These are phyloP conservation scores for Alsophila aescularia DNA, from an alignment of 2,888 invertebrate genomes.

Conservation along the genomic window DNA sequence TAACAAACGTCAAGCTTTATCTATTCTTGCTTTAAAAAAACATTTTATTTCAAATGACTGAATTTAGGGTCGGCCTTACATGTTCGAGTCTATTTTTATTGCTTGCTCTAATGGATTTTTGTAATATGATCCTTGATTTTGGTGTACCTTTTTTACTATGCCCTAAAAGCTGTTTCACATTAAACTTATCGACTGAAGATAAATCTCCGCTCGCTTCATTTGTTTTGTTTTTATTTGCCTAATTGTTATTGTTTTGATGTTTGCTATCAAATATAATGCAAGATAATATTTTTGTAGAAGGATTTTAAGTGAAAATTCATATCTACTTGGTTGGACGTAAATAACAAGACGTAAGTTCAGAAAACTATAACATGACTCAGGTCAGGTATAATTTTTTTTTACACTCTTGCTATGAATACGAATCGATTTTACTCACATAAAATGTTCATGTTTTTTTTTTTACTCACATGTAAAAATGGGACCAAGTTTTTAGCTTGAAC, in stretches of 20 bases:
- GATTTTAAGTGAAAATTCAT: background rate
- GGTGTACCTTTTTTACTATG: conserved; percentile 68
- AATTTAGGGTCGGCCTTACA: conserved; percentile 57
- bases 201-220: conserved; percentile 44
- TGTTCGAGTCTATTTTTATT: conserved; percentile 75
- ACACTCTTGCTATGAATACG: too few relatives aligned
- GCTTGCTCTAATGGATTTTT: conserved; percentile 78
- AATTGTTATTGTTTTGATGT: conserved; percentile 18
- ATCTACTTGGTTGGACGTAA: background rate
- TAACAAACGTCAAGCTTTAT: conserved; percentile 40
- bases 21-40: conserved; percentile 42
- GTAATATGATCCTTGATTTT: conserved; percentile 79
- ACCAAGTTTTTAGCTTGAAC: too few relatives aligned
- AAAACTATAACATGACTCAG: too few relatives aligned
- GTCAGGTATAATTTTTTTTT: too few relatives aligned
- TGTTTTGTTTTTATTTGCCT: conserved; percentile 22
- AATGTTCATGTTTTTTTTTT: too few relatives aligned
- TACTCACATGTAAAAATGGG: too few relatives aligned
- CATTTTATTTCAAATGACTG: conserved; percentile 70
- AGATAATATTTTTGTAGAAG: background rate
- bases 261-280: conserved; percentile 1
- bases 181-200: conserved; percentile 46
- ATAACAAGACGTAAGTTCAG: too few relatives aligned
- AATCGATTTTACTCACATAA: too few relatives aligned
- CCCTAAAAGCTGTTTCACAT: conserved; percentile 53